These are phyloP conservation scores for Microcebus murinus DNA, from an alignment of 2,113 vertebrate genomes.

Conservation along the genomic window DNA sequence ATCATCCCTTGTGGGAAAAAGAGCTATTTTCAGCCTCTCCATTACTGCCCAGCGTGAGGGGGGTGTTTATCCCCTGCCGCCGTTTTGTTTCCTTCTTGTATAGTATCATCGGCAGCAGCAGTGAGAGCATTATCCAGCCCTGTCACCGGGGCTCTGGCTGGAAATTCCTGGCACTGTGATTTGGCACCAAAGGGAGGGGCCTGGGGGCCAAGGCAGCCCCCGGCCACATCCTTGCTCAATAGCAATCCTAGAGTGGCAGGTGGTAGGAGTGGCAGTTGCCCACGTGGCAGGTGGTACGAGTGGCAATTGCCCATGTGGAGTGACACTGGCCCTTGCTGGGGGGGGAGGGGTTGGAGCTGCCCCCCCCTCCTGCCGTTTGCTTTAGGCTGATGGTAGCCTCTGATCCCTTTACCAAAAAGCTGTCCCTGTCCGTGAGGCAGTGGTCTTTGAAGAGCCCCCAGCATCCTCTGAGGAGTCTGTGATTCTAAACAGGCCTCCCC, in stretches of 20 bases:
- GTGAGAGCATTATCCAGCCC: neutral
- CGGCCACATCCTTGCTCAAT: neutral
- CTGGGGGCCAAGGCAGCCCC: neutral
- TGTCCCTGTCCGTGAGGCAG: neutral
- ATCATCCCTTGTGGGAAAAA: conserved; percentile 67
- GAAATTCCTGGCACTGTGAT: neutral
- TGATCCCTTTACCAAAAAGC: neutral
- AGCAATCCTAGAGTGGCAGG: neutral
- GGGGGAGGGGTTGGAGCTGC: neutral
- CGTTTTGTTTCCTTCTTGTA: conserved; percentile 44
- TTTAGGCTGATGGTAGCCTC: neutral
- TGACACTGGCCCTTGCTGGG: neutral
- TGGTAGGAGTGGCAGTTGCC: neutral
- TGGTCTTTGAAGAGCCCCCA: neutral
- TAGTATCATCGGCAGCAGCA: neutral
- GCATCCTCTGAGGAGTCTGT: neutral
- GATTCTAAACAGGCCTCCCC: neutral
- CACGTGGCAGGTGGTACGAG: neutral
- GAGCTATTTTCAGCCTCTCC: conserved; percentile 70
- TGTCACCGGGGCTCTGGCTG: rapidly evolving
- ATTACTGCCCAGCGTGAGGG: conserved; percentile 18
- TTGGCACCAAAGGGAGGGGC: neutral
- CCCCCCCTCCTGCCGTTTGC: neutral
- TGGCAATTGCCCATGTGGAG: too few relatives aligned
- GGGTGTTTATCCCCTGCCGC: conserved; percentile 15